Evolutionary conservation across 1,140 invertebrate genomes (phyloP).

Genomic region (Argopecten irradians): DNA sequence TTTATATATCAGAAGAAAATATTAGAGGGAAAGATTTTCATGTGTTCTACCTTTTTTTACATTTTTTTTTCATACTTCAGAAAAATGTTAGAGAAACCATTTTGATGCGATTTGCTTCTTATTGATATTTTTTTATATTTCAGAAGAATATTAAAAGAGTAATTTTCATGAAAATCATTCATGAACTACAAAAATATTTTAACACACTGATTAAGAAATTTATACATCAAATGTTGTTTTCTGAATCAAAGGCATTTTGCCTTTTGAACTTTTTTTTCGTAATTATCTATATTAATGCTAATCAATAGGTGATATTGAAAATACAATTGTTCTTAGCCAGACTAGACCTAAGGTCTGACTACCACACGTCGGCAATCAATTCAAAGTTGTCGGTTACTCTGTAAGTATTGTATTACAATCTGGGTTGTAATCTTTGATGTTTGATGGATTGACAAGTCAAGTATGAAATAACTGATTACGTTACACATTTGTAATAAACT

Average conservation of each 20-base stretch:
- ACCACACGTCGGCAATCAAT: not conserved
- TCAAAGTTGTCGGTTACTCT: not conserved
- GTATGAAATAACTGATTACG: not conserved
- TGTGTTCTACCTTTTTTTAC: too few species aligned
- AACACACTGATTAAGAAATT: not conserved
- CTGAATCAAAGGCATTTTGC: not conserved
- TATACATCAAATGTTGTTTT: not conserved
- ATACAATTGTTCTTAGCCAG: not conserved
- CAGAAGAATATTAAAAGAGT: too few species aligned
- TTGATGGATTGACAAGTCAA: not conserved
- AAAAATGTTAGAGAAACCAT: too few species aligned
- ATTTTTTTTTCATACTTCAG: too few species aligned
- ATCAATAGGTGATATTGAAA: not conserved
- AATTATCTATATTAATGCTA: not conserved
- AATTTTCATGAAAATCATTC: too few species aligned
- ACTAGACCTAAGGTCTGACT: not conserved
- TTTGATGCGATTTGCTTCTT: too few species aligned
- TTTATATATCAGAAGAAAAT: too few species aligned
- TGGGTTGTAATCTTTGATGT: not conserved
- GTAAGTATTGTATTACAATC: not conserved
- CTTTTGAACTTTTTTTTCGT: not conserved
- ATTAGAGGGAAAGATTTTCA: too few species aligned
- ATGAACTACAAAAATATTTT: too few species aligned
- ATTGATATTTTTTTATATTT: too few species aligned
- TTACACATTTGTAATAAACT: not conserved